Evolutionary conservation across 2,113 vertebrate species (phyloP).

Genomic region (Spheniscus mendiculus): DNA sequence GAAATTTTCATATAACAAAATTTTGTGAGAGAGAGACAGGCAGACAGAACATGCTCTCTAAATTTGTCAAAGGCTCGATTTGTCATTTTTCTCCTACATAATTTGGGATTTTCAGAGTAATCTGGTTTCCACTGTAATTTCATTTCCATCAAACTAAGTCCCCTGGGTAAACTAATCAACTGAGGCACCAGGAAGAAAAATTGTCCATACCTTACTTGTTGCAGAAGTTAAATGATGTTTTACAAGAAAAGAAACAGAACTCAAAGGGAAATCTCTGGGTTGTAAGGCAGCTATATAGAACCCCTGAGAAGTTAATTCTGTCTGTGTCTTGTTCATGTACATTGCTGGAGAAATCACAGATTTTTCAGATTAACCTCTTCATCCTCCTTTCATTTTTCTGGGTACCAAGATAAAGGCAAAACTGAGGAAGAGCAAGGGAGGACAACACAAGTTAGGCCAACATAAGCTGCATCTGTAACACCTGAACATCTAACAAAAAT

Average conservation of each 20-base stretch:
- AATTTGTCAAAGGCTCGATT: not conserved
- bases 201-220: not conserved
- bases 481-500: not conserved
- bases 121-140: not conserved
- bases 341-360: not conserved
- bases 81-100: not conserved
- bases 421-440: not conserved
- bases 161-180: not conserved
- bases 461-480: not conserved
- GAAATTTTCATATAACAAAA: not conserved
- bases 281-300: not conserved
- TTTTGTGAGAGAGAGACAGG: not conserved
- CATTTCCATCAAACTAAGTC: not conserved
- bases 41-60: not conserved
- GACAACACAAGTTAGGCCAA: not conserved
- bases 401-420: not conserved
- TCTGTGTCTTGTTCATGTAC: not conserved
- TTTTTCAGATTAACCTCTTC: not conserved
- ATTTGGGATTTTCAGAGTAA: constrained; percentile 3
- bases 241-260: not conserved
- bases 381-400: not conserved
- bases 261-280: not conserved
- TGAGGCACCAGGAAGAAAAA: not conserved
- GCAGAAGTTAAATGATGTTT: not conserved
- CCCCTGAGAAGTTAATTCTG: not conserved